Base-by-base conservation (phyloP, 2,888 invertebrate genomes). In the Platycheirus rosarum region DNA sequence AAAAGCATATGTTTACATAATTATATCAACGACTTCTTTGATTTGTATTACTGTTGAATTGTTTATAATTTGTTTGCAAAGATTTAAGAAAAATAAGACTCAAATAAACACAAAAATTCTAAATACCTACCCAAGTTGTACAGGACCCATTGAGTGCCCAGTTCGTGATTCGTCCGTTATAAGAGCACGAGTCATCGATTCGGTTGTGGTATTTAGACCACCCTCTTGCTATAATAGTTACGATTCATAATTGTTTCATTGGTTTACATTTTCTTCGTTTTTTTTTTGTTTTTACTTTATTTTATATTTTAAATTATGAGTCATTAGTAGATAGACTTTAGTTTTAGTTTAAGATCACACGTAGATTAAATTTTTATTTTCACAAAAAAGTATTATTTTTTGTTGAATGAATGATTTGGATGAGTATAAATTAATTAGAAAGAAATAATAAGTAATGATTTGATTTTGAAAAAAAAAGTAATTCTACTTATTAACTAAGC, bases 141-240 rank as follows among this genome's bases (percentile, higher is more conserved):
- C 96, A 92, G 96, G 96, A 92, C 96, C 97, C 92, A 95, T 93
- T 89, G 93, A 94, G 92, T 95, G 94, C 86, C 90, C 90, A 93
- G 95, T 94, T 92, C 95, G 95, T 92, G 95, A 95, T 93, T 97
- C 97, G 93, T 97, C 97, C 92, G 95, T 95, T 92, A 97, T 97
- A 93, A 97, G 95, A 92, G 97, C 96, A 92, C 97, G 95, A 92
- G 97, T 97, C 96, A 97, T 96, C 92, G 97, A 97, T 93, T 97
- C 97, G 92, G 96, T 90, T 78, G 90, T 96, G 93, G 96, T 95
- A 93, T 94, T 95, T 92, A 95, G 94, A 92, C 96, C 96, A 93
- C 95, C 95, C 93, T 95, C 96, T 94, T 95, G 95, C 95, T 96
- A 94, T 92, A 93, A 93, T 93, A 77, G 77, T 82, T 63, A 82